phyloP scores from a whole-genome alignment of 2,797 vertebrate genomes.

The Podarcis lilfordi region DNA sequence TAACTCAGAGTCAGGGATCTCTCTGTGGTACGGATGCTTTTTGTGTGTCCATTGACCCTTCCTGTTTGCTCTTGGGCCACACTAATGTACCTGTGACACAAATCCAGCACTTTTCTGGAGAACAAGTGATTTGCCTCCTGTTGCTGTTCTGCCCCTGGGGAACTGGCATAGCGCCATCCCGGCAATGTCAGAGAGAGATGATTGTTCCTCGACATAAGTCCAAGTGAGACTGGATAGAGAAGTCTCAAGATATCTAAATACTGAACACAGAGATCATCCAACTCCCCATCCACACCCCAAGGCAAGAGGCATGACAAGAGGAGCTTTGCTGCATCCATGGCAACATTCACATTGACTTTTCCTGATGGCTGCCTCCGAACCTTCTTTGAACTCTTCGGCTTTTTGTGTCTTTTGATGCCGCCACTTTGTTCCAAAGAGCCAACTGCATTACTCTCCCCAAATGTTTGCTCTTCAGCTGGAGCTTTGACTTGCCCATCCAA shows the following conservation, averaged over 20 bases:
- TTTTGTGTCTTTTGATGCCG: slow-evolving; percentile 73
- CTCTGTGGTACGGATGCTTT: slow-evolving; percentile 37
- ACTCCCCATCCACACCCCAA: slow-evolving; percentile 78
- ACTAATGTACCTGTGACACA: slow-evolving; percentile 76
- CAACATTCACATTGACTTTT: slow-evolving; percentile 56
- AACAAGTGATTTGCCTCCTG: slow-evolving; percentile 67
- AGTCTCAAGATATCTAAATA: slow-evolving; percentile 71
- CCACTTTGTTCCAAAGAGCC: slow-evolving; percentile 57
- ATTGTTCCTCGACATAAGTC: slow-evolving; percentile 68
- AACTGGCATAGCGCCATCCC: slow-evolving; percentile 63
- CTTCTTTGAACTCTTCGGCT: slow-evolving; percentile 77
- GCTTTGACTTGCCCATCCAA: slow-evolving; percentile 49
- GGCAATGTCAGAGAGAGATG: slow-evolving; percentile 77
- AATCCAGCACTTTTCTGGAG: slow-evolving; percentile 78
- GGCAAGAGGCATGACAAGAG: slow-evolving; percentile 81
- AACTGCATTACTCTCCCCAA: slow-evolving; percentile 3
- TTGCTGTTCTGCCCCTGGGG: slow-evolving; percentile 42
- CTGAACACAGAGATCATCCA: slow-evolving; percentile 73
- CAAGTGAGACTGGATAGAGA: slow-evolving; percentile 73
- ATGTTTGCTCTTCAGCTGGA: slow-evolving; percentile 29
- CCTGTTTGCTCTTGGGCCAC: slow-evolving; percentile 56
- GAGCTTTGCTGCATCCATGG: slow-evolving; percentile 72
- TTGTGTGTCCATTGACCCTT: slow-evolving; percentile 32
- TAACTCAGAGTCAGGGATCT: slow-evolving; percentile 60
- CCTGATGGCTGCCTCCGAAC: slow-evolving; percentile 47